Conservation (phyloP, 2,888 invertebrate genomes). For the Troglohyphantes excavatus region DNA sequence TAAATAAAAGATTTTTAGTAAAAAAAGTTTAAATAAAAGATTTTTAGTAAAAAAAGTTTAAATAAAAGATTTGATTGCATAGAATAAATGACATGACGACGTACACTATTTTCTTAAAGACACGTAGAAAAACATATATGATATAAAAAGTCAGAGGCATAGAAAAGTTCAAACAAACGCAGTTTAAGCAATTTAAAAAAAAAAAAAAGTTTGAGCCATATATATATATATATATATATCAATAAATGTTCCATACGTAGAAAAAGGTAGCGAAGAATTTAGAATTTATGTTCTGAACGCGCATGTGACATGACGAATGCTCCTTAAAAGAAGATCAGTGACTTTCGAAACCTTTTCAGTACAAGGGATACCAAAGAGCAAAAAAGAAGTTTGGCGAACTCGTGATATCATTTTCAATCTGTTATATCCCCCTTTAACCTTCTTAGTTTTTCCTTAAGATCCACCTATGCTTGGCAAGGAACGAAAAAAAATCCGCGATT, state of each 20-base stretch:
- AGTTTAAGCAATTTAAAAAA: constrained; percentile 4
- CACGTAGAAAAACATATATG: not conserved
- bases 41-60: no score
- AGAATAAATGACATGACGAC: no score
- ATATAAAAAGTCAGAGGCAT: not conserved
- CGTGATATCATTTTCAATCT: constrained; percentile 75
- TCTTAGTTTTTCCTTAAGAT: constrained; percentile 48
- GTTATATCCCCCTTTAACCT: constrained; percentile 47
- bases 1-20: no score
- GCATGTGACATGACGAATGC: constrained; percentile 67
- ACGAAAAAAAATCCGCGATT: constrained; percentile 35
- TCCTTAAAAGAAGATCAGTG: constrained; percentile 50
- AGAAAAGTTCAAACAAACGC: constrained; percentile 14
- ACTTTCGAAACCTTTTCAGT: constrained; percentile 38
- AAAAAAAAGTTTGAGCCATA: constrained; percentile 1
- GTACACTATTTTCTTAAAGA: not conserved
- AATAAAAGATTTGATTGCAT: no score
- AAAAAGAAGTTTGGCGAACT: constrained; percentile 49
- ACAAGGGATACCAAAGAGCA: not conserved
- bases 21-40: no score
- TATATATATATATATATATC: constrained; percentile 23
- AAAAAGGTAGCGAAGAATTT: not conserved
- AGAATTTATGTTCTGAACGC: constrained; percentile 54
- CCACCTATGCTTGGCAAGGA: constrained; percentile 24
- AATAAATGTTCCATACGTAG: constrained; percentile 16